Evolutionary conservation across 1,140 invertebrate genomes (phyloP).

Genomic region (Bactericera cockerelli): DNA sequence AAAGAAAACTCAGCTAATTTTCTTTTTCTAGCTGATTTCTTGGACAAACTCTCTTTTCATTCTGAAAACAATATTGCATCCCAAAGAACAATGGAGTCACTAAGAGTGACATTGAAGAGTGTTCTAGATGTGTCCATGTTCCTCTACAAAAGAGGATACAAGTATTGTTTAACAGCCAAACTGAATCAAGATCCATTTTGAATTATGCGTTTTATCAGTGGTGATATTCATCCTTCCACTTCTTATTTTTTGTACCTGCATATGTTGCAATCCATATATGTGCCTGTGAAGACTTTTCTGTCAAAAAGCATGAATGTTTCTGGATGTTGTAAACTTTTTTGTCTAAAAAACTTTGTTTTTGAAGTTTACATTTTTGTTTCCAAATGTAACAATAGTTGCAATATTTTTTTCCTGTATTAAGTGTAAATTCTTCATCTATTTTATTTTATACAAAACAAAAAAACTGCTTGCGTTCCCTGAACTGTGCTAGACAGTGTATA

Average conservation of each 20-base stretch:
- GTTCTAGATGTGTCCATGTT: not conserved
- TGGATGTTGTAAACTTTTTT: too few species aligned
- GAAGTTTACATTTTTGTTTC: too few species aligned
- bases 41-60: too few species aligned
- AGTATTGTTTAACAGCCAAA: not conserved
- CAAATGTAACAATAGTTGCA: too few species aligned
- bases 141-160: not conserved
- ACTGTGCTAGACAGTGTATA: too few species aligned
- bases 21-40: too few species aligned
- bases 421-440: too few species aligned
- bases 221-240: not conserved
- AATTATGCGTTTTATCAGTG: not conserved
- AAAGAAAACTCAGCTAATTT: too few species aligned
- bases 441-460: too few species aligned
- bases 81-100: not conserved
- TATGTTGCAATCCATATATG: not conserved
- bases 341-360: too few species aligned
- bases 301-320: not conserved
- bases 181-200: slow-evolving; percentile 2
- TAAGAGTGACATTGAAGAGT: not conserved
- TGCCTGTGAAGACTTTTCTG: not conserved
- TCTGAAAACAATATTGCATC: not conserved
- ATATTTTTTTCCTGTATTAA: too few species aligned
- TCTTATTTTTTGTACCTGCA: not conserved
- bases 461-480: too few species aligned